phyloP scores from a whole-genome alignment of 2,797 vertebrate genomes.

The Dermochelys coriacea region DNA sequence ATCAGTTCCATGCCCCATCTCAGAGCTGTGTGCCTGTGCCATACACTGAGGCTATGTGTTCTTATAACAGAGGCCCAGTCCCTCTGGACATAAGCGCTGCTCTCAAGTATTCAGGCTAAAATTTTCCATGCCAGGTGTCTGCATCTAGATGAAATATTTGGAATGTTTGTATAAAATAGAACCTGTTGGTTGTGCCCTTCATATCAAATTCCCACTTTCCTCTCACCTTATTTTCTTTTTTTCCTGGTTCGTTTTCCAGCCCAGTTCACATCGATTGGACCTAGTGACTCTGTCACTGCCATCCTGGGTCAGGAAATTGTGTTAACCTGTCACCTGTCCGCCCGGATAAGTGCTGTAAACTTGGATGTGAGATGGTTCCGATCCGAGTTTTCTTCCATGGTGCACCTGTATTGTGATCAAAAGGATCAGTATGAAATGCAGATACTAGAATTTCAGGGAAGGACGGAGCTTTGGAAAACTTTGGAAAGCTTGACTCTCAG shows the following conservation, averaged over 20 bases:
- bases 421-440: slow-evolving; percentile 56
- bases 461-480: slow-evolving; percentile 67
- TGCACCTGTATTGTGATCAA: slow-evolving; percentile 68
- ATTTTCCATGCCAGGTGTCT: too few relatives aligned
- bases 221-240: background rate
- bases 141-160: too few relatives aligned
- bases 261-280: slow-evolving; percentile 63
- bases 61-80: too few relatives aligned
- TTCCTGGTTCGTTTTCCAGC: slow-evolving; percentile 45
- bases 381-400: slow-evolving; percentile 50
- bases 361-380: slow-evolving; percentile 75
- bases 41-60: too few relatives aligned
- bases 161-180: too few relatives aligned
- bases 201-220: too few relatives aligned
- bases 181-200: too few relatives aligned
- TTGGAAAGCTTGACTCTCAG: slow-evolving; percentile 37
- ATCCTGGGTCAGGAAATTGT: slow-evolving; percentile 59
- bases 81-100: too few relatives aligned
- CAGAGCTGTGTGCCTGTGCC: too few relatives aligned
- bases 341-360: slow-evolving; percentile 43
- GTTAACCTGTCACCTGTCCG: slow-evolving; percentile 60
- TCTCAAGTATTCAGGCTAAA: too few relatives aligned
- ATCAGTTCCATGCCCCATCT: too few relatives aligned
- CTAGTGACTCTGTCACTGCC: slow-evolving; percentile 32
- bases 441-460: slow-evolving; percentile 58